These are phyloP conservation scores for Trachelipus rathkii DNA, from an alignment of 1,140 invertebrate genomes.

Conservation along the genomic window DNA sequence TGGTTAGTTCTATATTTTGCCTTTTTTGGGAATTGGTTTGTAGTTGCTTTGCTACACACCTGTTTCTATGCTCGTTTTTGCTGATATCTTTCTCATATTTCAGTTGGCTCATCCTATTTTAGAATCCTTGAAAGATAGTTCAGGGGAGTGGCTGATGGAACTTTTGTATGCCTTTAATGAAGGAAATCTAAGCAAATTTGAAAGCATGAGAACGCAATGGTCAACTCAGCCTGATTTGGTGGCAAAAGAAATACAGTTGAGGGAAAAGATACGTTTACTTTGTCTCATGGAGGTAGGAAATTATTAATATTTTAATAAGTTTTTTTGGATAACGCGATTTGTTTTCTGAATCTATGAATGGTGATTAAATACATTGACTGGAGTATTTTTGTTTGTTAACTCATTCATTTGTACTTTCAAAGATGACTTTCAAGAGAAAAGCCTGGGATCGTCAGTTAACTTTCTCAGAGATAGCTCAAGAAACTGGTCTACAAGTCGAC, in stretches of 20 bases:
- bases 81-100: constrained; percentile 30
- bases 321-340: no score
- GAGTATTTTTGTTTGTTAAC: background rate
- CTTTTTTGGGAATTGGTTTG: background rate
- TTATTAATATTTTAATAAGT: constrained; percentile 14
- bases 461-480: constrained; percentile 80
- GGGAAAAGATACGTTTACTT: constrained; percentile 88
- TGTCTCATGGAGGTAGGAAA: constrained; percentile 87
- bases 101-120: constrained; percentile 90
- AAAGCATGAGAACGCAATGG: constrained; percentile 76
- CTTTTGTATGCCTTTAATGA: constrained; percentile 87
- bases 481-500: constrained; percentile 48
- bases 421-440: constrained; percentile 67
- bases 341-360: no score
- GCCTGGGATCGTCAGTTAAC: constrained; percentile 70
- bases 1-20: constrained; percentile 56
- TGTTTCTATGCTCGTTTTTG: no score
- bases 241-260: constrained; percentile 74
- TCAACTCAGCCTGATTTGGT: constrained; percentile 77
- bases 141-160: constrained; percentile 84
- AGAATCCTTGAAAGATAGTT: constrained; percentile 72
- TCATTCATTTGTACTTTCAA: constrained; percentile 14
- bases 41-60: no score
- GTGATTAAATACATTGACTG: no score
- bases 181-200: constrained; percentile 82